A percentile compares a stretch with the other conserved stretches of the same genome.
phyloP scores from a whole-genome alignment of 2,888 invertebrate species.

The Eupithecia inturbata region DNA sequence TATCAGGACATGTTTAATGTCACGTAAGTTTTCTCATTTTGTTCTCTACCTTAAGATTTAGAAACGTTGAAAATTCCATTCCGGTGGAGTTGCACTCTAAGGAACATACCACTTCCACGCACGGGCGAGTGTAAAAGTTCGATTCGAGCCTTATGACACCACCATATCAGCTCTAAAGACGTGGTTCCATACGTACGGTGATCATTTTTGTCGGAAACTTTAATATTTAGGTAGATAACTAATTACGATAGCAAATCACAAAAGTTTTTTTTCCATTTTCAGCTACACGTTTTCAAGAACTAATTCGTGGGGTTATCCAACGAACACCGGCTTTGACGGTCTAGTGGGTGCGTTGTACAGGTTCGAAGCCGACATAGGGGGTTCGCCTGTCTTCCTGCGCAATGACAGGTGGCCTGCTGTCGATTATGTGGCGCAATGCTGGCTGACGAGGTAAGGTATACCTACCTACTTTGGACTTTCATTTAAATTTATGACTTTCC shows the following conservation, averaged over 20 bases:
- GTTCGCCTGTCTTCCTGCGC: constrained; percentile 86
- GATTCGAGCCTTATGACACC: no score
- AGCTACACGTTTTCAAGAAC: constrained; percentile 77
- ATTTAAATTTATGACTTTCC: neutral
- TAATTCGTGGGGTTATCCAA: constrained; percentile 86
- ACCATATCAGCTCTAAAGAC: neutral
- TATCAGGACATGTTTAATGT: constrained; percentile 87
- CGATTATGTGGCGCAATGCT: constrained; percentile 85
- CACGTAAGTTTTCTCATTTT: constrained; percentile 74
- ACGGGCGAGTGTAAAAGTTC: no score
- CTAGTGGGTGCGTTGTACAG: constrained; percentile 85
- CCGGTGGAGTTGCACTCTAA: no score
- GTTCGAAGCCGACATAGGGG: constrained; percentile 86
- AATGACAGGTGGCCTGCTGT: constrained; percentile 84
- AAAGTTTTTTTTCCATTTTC: constrained; percentile 36
- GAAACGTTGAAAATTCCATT: neutral
- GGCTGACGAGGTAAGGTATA: constrained; percentile 81
- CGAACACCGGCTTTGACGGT: constrained; percentile 86
- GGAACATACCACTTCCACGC: no score
- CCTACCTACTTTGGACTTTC: neutral
- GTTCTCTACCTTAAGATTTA: neutral
- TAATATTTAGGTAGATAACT: no score
- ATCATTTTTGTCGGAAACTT: neutral
- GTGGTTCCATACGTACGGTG: neutral
- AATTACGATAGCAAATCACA: no score